These are phyloP conservation scores for Rallus crepitans DNA, from an alignment of 2,797 vertebrate species.

Conservation along the genomic window DNA sequence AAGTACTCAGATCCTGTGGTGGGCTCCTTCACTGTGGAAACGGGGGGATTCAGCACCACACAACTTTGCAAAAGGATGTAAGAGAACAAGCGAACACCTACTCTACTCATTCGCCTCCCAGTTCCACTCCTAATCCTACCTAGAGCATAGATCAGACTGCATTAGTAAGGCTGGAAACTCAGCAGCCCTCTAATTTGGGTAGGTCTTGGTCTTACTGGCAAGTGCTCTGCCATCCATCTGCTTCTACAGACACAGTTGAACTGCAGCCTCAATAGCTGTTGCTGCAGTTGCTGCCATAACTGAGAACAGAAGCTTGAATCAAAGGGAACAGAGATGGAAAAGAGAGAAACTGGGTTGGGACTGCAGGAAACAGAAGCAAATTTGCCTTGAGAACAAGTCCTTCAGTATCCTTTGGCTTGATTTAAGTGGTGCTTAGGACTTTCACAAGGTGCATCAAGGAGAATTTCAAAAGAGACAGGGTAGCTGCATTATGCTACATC, in stretches of 20 bases:
- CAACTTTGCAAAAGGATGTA: neutral
- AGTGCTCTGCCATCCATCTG: neutral
- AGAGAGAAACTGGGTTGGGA: neutral
- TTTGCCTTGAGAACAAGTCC: neutral
- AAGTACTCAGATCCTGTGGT: neutral
- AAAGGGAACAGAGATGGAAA: neutral
- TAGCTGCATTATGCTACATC: neutral
- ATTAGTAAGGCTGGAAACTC: neutral
- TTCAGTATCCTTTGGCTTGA: neutral
- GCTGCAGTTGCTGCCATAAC: neutral
- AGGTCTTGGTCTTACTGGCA: neutral
- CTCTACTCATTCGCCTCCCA: neutral
- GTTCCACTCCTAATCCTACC: neutral
- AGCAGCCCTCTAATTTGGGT: neutral
- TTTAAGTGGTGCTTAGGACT: neutral
- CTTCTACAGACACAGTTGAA: neutral
- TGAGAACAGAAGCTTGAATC: neutral
- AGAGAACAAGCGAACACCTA: neutral
- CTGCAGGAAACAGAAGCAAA: neutral
- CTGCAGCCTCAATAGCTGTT: neutral
- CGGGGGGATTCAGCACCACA: neutral
- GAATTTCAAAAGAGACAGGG: neutral
- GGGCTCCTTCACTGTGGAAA: rapidly evolving
- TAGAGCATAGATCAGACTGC: neutral
- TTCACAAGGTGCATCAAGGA: neutral